Conservation (phyloP, 1,140 invertebrate species). For the Elysia chlorotica region DNA sequence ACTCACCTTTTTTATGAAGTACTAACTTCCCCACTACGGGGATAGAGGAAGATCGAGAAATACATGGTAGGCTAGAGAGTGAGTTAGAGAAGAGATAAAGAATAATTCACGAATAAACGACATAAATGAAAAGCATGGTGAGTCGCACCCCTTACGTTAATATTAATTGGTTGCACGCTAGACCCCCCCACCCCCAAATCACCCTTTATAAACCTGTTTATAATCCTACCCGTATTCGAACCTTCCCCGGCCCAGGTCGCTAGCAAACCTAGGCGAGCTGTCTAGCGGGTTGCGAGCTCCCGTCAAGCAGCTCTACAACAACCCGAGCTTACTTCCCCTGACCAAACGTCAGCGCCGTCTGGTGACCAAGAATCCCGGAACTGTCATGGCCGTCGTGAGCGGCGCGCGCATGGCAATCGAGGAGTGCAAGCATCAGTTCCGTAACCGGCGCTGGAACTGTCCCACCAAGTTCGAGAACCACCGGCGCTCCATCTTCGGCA, state of each 20-base stretch:
- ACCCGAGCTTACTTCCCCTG: conserved; percentile 50
- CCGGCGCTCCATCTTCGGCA: conserved; percentile 56
- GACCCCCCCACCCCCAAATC: too few species aligned
- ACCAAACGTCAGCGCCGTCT: conserved; percentile 55
- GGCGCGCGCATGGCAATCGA: conserved; percentile 59
- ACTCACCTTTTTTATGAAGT: too few species aligned
- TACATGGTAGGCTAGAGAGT: not conserved
- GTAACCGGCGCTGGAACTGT: conserved; percentile 61
- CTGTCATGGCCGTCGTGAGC: conserved; percentile 55
- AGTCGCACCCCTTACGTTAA: not conserved
- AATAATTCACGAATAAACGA: not conserved
- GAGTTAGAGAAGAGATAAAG: not conserved
- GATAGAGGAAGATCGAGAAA: too few species aligned
- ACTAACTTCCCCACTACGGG: too few species aligned
- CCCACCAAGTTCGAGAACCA: conserved; percentile 44
- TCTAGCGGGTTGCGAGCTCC: conserved; percentile 45
- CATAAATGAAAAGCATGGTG: not conserved
- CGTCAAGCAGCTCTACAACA: conserved; percentile 46
- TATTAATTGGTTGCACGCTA: too few species aligned
- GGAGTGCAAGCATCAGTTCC: conserved; percentile 60
- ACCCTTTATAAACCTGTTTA: too few species aligned
- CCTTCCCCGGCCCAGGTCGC: conserved; percentile 37
- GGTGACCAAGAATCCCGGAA: conserved; percentile 54
- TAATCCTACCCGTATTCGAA: too few species aligned
- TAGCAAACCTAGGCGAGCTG: conserved; percentile 48